These are phyloP conservation scores for Orientallactaga sibirica DNA, from an alignment of 2,797 vertebrate species.

Conservation along the genomic window DNA sequence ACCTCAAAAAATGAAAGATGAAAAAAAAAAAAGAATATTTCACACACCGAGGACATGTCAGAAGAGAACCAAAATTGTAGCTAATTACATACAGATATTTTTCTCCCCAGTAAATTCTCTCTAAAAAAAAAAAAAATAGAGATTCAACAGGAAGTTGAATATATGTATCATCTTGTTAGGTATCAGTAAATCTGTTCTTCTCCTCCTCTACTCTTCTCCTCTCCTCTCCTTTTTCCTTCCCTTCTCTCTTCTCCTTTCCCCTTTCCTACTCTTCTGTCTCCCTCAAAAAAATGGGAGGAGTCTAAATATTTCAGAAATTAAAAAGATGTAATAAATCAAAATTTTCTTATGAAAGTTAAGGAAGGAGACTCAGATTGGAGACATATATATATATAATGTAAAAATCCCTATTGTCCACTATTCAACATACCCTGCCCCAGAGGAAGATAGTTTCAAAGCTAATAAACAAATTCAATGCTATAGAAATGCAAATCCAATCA, in stretches of 20 bases:
- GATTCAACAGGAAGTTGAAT: neutral
- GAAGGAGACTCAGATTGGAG: neutral
- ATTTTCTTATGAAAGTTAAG: slow-evolving; percentile 1
- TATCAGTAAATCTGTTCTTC: neutral
- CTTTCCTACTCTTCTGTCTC: too few relatives aligned
- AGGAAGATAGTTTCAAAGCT: slow-evolving; percentile 8
- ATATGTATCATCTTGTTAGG: neutral
- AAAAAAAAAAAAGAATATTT: neutral
- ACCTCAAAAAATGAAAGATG: too few relatives aligned
- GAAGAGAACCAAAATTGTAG: neutral
- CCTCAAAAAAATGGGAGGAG: neutral
- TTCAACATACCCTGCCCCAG: neutral
- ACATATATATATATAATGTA: neutral
- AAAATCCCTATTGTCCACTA: neutral
- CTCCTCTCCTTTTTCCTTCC: neutral
- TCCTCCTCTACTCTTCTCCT: too few relatives aligned
- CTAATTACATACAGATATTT: neutral
- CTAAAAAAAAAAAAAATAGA: neutral
- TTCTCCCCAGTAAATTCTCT: slow-evolving; percentile 14
- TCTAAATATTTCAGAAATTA: slow-evolving; percentile 46
- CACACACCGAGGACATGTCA: neutral
- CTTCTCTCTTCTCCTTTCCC: neutral
- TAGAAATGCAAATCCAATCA: slow-evolving; percentile 37
- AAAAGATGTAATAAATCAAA: neutral
- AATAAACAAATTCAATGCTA: neutral